These are phyloP conservation scores for Chrosomus eos DNA, from an alignment of 2,797 vertebrate species.

Conservation along the genomic window DNA sequence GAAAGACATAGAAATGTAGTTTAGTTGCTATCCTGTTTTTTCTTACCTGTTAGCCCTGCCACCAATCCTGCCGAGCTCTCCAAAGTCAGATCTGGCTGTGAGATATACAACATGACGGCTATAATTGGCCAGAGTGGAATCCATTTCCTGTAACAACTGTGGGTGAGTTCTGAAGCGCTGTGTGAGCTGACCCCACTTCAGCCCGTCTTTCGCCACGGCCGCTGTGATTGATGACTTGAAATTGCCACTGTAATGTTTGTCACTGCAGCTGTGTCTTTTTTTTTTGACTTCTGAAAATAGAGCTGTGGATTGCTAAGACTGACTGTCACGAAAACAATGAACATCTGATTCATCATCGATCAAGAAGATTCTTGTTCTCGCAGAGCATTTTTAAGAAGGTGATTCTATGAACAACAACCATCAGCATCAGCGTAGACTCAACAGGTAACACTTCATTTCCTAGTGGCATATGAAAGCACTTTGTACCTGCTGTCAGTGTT, in stretches of 20 bases:
- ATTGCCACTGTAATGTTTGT: conserved; percentile 48
- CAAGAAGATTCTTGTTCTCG: conserved; percentile 18
- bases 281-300: conserved; percentile 54
- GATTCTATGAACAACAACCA: conserved; percentile 1
- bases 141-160: conserved; percentile 49
- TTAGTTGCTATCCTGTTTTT: neutral
- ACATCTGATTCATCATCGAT: conserved; percentile 35
- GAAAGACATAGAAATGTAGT: neutral
- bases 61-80: neutral
- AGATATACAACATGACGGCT: conserved; percentile 47
- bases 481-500: neutral
- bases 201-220: conserved; percentile 2
- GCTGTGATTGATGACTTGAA: conserved; percentile 54
- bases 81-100: conserved; percentile 10
- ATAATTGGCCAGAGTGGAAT: conserved; percentile 45
- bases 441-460: neutral
- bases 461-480: neutral
- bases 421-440: neutral
- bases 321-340: conserved; percentile 27
- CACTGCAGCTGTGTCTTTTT: conserved; percentile 30
- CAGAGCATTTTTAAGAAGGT: conserved; percentile 2
- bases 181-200: conserved; percentile 46
- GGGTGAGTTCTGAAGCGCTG: conserved; percentile 24
- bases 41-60: conserved; percentile 11
- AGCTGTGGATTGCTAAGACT: conserved; percentile 37